These are phyloP conservation scores for Platerodrilus igneus DNA, from an alignment of 2,888 invertebrate species.

Conservation along the genomic window DNA sequence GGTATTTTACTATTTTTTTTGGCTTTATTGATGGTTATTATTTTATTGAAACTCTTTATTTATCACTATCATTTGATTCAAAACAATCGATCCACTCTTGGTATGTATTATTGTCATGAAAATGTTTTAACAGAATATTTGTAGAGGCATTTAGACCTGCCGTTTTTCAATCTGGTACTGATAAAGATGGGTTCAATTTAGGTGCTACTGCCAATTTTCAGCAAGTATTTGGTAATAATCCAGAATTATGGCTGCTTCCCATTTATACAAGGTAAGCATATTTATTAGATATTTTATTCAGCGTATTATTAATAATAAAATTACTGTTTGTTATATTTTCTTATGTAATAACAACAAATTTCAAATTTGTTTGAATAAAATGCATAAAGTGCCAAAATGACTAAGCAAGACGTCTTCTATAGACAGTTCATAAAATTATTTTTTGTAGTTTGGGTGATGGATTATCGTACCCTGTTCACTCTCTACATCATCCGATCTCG, in stretches of 20 bases:
- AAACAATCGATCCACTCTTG: slow-evolving; percentile 92
- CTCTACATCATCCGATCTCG: slow-evolving; percentile 61
- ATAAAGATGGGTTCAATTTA: slow-evolving; percentile 94
- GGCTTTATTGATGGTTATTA: slow-evolving; percentile 95
- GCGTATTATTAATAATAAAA: too few species aligned
- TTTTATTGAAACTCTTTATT: slow-evolving; percentile 90
- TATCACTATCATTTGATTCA: slow-evolving; percentile 94
- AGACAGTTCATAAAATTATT: slow-evolving; percentile 28
- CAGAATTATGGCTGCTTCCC: slow-evolving; percentile 84
- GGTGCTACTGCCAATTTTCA: slow-evolving; percentile 89
- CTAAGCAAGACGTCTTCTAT: slow-evolving; percentile 7
- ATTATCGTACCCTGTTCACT: slow-evolving; percentile 76
- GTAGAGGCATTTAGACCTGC: slow-evolving; percentile 95
- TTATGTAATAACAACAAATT: too few species aligned
- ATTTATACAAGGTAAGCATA: slow-evolving; percentile 77
- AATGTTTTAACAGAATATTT: too few species aligned
- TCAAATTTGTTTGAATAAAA: neutral
- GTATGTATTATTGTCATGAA: too few species aligned
- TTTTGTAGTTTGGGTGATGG: slow-evolving; percentile 84
- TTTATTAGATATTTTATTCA: too few species aligned
- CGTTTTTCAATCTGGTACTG: slow-evolving; percentile 83
- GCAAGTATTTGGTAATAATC: slow-evolving; percentile 91
- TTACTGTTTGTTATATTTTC: too few species aligned
- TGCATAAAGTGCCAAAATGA: slow-evolving; percentile 2
- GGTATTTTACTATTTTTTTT: slow-evolving; percentile 99